phyloP scores from a whole-genome alignment of 1,140 invertebrate species.

The Rhysida immarginata region DNA sequence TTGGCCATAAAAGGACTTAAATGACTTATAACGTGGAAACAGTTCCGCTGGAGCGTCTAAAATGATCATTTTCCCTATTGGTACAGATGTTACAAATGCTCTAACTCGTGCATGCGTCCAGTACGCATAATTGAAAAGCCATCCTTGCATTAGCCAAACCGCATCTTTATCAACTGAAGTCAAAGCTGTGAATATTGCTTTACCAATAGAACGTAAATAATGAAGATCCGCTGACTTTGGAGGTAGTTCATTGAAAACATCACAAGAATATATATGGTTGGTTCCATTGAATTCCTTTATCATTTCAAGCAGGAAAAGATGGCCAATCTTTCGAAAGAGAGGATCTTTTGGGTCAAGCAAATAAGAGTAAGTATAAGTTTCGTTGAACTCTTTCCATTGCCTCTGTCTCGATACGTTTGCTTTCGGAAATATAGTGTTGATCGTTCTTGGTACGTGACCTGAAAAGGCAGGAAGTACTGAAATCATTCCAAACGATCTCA shows the following conservation, averaged over 20 bases:
- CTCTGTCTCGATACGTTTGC: conserved; percentile 6
- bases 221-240: conserved; percentile 40
- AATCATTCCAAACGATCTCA: conserved; percentile 68
- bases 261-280: conserved; percentile 72
- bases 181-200: conserved; percentile 54
- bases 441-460: conserved; percentile 64
- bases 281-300: conserved; percentile 52
- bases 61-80: conserved; percentile 16
- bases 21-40: conserved; percentile 37
- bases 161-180: conserved; percentile 50
- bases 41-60: conserved; percentile 3
- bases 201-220: conserved; percentile 47
- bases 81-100: conserved; percentile 17
- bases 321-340: conserved; percentile 4
- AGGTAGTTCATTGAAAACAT: conserved; percentile 74
- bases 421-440: conserved; percentile 34
- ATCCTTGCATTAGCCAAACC: conserved; percentile 22
- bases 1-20: conserved; percentile 73
- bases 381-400: conserved; percentile 6
- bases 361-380: not conserved
- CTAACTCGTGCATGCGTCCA: conserved; percentile 16
- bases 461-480: conserved; percentile 80
- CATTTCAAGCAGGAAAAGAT: conserved; percentile 30
- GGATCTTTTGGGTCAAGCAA: conserved; percentile 5
- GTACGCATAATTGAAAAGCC: conserved; percentile 17